phyloP scores from a whole-genome alignment of 2,888 invertebrate species.

The Macrophya alboannulata region DNA sequence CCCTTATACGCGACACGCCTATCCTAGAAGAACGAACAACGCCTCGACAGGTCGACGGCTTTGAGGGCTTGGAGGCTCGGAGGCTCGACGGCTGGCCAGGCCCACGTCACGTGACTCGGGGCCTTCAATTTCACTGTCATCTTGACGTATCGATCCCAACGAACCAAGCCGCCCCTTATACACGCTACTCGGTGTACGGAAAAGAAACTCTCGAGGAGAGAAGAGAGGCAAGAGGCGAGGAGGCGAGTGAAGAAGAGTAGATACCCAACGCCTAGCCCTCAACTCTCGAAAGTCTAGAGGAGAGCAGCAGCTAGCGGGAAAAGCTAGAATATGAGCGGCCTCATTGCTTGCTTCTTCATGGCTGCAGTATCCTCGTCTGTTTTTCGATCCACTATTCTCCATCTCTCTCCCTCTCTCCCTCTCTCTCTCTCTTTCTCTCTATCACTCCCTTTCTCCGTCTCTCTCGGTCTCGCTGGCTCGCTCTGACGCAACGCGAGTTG shows the following conservation, averaged over 20 bases:
- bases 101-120: conserved; percentile 43
- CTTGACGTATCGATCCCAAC: conserved; percentile 45
- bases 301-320: conserved; percentile 58
- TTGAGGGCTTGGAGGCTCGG: neutral
- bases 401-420: neutral
- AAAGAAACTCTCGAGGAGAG: conserved; percentile 35
- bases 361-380: neutral
- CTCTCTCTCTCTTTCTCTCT: neutral
- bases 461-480: neutral
- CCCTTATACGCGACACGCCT: neutral
- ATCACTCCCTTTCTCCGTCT: too few relatives aligned
- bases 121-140: conserved; percentile 54
- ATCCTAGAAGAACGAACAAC: conserved; percentile 11
- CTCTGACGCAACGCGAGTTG: conserved; percentile 20
- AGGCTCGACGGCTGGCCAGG: conserved; percentile 25
- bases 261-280: conserved; percentile 36
- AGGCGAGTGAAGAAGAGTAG: conserved; percentile 18
- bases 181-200: conserved; percentile 54
- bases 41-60: conserved; percentile 40
- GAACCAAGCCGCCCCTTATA: conserved; percentile 16
- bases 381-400: conserved; percentile 1
- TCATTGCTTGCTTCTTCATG: conserved; percentile 15
- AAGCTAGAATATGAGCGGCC: conserved; percentile 55
- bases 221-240: conserved; percentile 36
- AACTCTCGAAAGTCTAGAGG: conserved; percentile 54